Conservation (phyloP, 2,888 invertebrate species). For the Omphaloscelis lunosa region DNA sequence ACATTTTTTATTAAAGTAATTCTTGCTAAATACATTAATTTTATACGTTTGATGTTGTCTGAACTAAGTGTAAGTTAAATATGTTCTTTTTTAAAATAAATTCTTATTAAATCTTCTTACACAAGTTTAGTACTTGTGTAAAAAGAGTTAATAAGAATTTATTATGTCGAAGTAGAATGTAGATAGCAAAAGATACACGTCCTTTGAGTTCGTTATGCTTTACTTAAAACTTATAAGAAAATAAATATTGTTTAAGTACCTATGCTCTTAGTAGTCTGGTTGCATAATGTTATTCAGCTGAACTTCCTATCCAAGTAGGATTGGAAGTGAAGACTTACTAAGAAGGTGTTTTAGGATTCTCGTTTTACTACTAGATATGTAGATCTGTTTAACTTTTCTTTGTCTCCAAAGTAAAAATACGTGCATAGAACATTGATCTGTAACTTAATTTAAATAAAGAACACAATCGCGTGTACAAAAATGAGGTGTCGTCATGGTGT, state of each 20-base stretch:
- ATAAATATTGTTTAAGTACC: neutral
- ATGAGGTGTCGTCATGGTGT: no score
- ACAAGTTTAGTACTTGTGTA: no score
- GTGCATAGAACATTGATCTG: no score
- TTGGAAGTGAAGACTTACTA: neutral
- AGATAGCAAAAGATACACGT: neutral
- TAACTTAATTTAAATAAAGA: no score
- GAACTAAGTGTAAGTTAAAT: neutral
- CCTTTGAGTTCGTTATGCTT: neutral
- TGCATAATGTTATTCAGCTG: neutral
- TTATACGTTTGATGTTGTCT: neutral
- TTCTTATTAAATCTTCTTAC: no score
- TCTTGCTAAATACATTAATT: neutral
- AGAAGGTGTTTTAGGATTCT: neutral
- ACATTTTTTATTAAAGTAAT: neutral
- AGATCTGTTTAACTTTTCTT: neutral
- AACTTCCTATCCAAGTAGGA: neutral
- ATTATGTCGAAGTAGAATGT: no score
- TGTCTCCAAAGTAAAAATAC: no score
- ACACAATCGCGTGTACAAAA: no score
- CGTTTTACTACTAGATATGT: neutral
- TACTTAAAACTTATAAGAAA: neutral
- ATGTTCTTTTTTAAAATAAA: conserved; percentile 4
- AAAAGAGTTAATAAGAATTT: no score
- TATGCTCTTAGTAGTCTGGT: neutral